Percentiles rank a stretch among this genome's conserved stretches.
phyloP scores from a whole-genome alignment of 1,140 invertebrate species.

The Ostrea edulis region DNA sequence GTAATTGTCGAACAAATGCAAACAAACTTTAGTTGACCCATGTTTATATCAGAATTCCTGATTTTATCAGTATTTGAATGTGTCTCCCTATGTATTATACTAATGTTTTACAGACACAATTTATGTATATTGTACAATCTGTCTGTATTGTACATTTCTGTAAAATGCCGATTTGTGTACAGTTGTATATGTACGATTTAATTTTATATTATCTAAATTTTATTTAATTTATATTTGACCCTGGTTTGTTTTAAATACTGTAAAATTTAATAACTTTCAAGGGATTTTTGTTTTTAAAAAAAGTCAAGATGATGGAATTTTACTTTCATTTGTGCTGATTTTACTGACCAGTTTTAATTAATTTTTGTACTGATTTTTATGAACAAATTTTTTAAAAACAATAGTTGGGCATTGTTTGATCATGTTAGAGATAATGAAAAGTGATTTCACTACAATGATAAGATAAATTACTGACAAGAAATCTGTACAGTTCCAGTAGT shows the following conservation, averaged over 20 bases:
- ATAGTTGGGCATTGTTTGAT: constrained; percentile 27
- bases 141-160: constrained; percentile 32
- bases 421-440: background rate
- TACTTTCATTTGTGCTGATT: background rate
- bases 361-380: constrained; percentile 4
- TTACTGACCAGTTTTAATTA: background rate
- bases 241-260: background rate
- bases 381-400: constrained; percentile 7
- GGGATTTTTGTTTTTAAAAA: background rate
- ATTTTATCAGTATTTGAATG: constrained; percentile 29
- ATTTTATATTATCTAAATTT: background rate
- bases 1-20: background rate
- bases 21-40: background rate
- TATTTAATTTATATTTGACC: background rate
- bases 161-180: constrained; percentile 26
- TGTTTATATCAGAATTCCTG: background rate
- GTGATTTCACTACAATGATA: background rate
- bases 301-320: background rate
- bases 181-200: background rate
- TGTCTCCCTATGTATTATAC: constrained; percentile 7
- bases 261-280: background rate
- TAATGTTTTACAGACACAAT: constrained; percentile 9
- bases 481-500: background rate
- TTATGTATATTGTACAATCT: constrained; percentile 33
- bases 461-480: background rate